phyloP scores from a whole-genome alignment of 2,113 vertebrate genomes.

The Marmota monax region DNA sequence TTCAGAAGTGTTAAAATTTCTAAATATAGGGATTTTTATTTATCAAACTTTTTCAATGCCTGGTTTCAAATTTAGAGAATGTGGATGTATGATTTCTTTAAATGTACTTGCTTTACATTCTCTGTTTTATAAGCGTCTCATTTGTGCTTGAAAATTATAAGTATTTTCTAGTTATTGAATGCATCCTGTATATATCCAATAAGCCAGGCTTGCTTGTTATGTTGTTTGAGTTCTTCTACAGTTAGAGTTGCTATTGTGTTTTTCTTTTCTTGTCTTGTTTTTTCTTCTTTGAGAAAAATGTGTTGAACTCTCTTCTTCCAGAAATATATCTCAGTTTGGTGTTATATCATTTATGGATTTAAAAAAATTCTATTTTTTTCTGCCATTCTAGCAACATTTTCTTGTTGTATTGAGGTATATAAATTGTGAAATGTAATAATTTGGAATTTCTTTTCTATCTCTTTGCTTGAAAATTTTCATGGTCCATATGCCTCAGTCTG shows the following conservation, averaged over 20 bases:
- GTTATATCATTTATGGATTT: no score
- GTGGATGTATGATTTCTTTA: not conserved
- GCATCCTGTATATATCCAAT: not conserved
- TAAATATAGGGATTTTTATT: not conserved
- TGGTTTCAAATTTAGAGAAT: not conserved
- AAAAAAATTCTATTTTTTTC: not conserved
- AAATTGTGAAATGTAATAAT: not conserved
- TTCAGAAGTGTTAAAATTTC: slow-evolving; percentile 30
- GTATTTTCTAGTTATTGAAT: not conserved
- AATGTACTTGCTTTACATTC: slow-evolving; percentile 14
- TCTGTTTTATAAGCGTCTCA: not conserved
- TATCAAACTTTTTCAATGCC: not conserved
- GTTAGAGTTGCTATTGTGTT: not conserved
- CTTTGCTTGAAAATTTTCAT: not conserved
- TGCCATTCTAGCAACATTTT: not conserved
- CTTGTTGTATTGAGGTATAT: not conserved
- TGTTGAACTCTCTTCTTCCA: not conserved
- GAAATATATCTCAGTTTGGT: fast-evolving
- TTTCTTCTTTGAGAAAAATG: not conserved
- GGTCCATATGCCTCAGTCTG: not conserved
- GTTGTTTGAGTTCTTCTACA: not conserved
- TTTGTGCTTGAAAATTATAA: not conserved
- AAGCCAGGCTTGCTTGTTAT: not conserved
- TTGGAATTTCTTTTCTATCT: slow-evolving; percentile 3
- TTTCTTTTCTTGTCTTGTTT: not conserved